Conservation (phyloP, 2,797 vertebrate species). For the Sarcoramphus papa region DNA sequence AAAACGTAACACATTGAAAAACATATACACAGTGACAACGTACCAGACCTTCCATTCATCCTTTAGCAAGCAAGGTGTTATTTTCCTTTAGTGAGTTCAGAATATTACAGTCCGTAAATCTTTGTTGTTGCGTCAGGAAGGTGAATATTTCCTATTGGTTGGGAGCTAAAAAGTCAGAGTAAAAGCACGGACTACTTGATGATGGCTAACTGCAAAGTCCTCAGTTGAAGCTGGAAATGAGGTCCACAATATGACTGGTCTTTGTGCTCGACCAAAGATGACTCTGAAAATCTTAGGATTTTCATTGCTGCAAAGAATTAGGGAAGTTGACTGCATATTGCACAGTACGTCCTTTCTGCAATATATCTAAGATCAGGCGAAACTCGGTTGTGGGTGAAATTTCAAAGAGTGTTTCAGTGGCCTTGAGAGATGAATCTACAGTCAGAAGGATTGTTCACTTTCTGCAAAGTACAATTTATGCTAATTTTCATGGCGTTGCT, state of each 20-base stretch:
- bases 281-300: neutral
- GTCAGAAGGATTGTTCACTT: neutral
- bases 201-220: neutral
- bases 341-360: neutral
- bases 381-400: neutral
- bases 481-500: neutral
- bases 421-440: neutral
- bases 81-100: neutral
- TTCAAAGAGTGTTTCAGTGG: neutral
- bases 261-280: neutral
- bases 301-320: neutral
- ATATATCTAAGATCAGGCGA: neutral
- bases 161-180: neutral
- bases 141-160: neutral
- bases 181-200: neutral
- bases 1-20: neutral
- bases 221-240: neutral
- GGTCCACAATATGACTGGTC: neutral
- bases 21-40: fast-evolving
- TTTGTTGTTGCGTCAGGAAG: neutral
- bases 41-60: neutral
- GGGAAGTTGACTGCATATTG: neutral
- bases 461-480: conserved; percentile 27
- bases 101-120: neutral
- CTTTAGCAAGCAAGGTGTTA: neutral